These are phyloP conservation scores for Tetraneura akinire DNA, from an alignment of 1,140 invertebrate species.

Conservation along the genomic window DNA sequence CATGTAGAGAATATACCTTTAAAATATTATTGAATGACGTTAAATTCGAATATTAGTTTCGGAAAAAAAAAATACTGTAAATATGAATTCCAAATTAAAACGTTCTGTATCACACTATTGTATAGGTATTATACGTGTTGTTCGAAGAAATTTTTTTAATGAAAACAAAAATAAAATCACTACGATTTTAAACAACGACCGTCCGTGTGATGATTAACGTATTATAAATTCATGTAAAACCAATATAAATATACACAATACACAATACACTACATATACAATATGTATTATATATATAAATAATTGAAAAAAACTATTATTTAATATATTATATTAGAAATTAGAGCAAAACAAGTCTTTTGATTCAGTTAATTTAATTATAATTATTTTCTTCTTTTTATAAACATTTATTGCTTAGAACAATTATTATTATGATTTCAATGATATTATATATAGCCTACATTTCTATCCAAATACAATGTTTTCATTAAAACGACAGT, in stretches of 20 bases:
- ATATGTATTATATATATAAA: constrained; percentile 6
- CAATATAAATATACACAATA: too few relatives aligned
- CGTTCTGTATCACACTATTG: background rate
- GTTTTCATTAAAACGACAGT: constrained; percentile 33
- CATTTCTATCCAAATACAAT: constrained; percentile 37
- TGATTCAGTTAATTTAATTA: constrained; percentile 19
- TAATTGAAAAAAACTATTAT: constrained; percentile 29
- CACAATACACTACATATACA: background rate
- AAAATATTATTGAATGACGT: too few relatives aligned
- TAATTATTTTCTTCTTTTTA: background rate
- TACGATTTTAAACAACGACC: background rate
- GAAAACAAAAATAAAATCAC: background rate
- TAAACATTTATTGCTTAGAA: constrained; percentile 33
- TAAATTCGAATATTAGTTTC: too few relatives aligned
- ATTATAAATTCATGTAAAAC: background rate
- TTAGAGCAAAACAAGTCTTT: constrained; percentile 42
- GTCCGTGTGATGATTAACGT: background rate
- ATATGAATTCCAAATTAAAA: constrained; percentile 2
- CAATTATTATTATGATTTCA: background rate
- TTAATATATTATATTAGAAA: too few relatives aligned
- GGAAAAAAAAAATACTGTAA: background rate
- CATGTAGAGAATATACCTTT: too few relatives aligned
- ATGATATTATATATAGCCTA: constrained; percentile 26
- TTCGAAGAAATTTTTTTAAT: background rate
- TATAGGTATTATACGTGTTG: too few relatives aligned